Percentiles rank a stretch among this genome's conserved stretches.
phyloP scores from a whole-genome alignment of 2,888 invertebrate species.

The Leucophenga maculata region DNA sequence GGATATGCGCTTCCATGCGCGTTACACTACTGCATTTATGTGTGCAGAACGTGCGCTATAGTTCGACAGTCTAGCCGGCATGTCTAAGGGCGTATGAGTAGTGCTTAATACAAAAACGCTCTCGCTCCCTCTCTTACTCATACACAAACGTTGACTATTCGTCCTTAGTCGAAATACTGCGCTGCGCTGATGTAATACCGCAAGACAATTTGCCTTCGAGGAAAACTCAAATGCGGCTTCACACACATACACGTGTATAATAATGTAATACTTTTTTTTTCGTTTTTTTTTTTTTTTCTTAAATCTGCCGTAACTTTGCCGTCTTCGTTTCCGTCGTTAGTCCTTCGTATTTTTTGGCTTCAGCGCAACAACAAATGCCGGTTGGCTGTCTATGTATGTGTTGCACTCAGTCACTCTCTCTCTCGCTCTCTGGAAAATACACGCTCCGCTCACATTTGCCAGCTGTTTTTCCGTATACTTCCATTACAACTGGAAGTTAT shows the following conservation, averaged over 20 bases:
- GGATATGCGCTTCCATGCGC: no score
- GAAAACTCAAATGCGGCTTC: neutral
- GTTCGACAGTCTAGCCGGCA: conserved; percentile 16
- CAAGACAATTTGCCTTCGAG: conserved; percentile 55
- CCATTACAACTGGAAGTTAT: conserved; percentile 60
- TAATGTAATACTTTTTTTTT: neutral
- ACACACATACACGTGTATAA: neutral
- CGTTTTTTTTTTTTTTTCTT: neutral
- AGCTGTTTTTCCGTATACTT: conserved; percentile 30
- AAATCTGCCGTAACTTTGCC: neutral
- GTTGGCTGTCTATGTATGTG: neutral
- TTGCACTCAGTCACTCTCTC: conserved; percentile 5
- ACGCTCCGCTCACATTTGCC: neutral
- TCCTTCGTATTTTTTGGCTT: neutral
- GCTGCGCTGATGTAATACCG: conserved; percentile 60
- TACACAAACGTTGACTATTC: neutral
- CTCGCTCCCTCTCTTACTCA: neutral
- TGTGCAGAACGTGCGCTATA: conserved; percentile 8
- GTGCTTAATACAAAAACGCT: no score
- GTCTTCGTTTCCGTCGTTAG: no score
- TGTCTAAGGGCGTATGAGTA: neutral
- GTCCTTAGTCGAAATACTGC: neutral
- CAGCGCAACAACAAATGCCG: conserved; percentile 12
- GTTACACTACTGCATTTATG: neutral
- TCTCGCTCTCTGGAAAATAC: neutral